These are phyloP conservation scores for Myocastor coypus DNA, from an alignment of 2,113 vertebrate species.

Conservation along the genomic window DNA sequence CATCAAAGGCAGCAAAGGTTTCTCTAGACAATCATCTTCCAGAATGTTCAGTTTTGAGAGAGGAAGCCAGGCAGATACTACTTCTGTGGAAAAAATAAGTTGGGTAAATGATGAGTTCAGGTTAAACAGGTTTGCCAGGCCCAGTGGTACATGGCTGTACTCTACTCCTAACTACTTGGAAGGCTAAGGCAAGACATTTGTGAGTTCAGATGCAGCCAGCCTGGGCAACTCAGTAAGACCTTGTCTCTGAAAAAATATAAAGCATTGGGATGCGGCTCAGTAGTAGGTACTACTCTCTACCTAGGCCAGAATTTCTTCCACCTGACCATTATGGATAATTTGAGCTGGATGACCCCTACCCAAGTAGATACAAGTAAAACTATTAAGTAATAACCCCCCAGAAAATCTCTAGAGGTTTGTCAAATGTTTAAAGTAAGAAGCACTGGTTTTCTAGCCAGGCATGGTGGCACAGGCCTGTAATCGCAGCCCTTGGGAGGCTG, in stretches of 20 bases:
- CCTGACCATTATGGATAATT: background rate
- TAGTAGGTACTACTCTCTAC: background rate
- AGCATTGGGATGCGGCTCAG: background rate
- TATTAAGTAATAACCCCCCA: background rate
- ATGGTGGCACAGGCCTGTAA: too few relatives aligned
- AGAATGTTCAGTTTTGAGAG: slow-evolving; percentile 19
- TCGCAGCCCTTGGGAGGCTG: too few relatives aligned
- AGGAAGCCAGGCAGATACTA: background rate
- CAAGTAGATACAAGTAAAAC: background rate
- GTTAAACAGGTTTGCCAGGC: background rate
- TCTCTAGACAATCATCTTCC: background rate
- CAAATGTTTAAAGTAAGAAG: slow-evolving; percentile 23
- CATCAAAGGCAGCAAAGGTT: slow-evolving; percentile 44
- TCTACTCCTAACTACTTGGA: background rate
- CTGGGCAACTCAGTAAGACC: background rate
- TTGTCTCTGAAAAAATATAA: background rate
- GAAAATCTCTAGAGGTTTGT: slow-evolving; percentile 32
- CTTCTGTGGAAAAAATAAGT: background rate
- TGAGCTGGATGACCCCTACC: background rate
- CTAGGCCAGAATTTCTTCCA: background rate
- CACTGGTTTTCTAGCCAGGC: background rate
- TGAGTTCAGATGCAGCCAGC: background rate
- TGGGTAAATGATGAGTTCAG: slow-evolving; percentile 27
- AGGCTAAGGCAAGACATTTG: background rate
- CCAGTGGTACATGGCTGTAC: background rate